Base-by-base conservation (phyloP, 2,888 invertebrate species). In the Caenorhabditis sp. region DNA sequence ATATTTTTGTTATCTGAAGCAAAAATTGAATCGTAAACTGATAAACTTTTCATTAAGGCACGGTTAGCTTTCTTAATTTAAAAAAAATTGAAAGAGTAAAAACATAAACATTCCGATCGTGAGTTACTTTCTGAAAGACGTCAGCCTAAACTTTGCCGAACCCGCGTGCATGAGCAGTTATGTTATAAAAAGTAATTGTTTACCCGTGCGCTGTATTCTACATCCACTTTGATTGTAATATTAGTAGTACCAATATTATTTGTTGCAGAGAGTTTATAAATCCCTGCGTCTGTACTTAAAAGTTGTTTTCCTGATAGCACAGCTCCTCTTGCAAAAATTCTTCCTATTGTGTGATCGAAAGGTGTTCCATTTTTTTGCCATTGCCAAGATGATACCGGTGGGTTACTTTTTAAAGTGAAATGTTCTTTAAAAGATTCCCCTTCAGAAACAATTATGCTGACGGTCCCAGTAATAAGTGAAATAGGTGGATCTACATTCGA, bases 341-440 rank as follows among this genome's bases (percentile, higher is more conserved):
- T 80, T n/a, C 90, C 91, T 13, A 90, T 82, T 2, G 87, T 85
- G 28, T 89, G 87, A 26, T 88, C 87, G 60, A 91, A 90, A 6
- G 82, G 82, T 9, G 86, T 82, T 3, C 88, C 90, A 70, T 91
- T 89, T 71, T 89, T 90, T 9, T 83, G 69, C 88, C 88, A 88
- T 68, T 80, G 78, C 87, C 89, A 91, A 4, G 82, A 79, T 2
- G 87, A 86, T 4, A 91, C 85, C 5, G 89, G 87, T 9, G 91
- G 91, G 69, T 91, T 91, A 1, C 89, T 88, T 24, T 77, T 74
- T n/a, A 91, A 84, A 1, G 89, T 89, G 11, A 91, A 67, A 61
- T 90, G 89, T 77, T 91, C 90, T 32, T 80, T 77, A 81, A 91
- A 91, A 1, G 88, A 88, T 9, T 91, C 90, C 15, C 90, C 89